A percentile compares a stretch with the other conserved stretches of the same genome.
phyloP scores from a whole-genome alignment of 2,888 invertebrate species.

The Flexamia atlantica region DNA sequence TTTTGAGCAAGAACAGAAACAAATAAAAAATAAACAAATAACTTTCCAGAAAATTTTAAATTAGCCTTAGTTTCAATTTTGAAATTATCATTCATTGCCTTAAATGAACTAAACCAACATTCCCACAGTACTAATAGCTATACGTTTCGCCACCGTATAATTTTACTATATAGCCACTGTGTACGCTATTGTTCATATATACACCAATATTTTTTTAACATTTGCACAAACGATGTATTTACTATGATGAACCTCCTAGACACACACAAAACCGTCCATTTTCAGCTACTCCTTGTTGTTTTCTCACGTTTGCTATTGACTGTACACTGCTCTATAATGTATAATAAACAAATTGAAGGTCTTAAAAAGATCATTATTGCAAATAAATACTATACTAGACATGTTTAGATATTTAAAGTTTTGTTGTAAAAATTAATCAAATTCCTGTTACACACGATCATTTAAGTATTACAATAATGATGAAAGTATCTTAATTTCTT shows the following conservation, averaged over 20 bases:
- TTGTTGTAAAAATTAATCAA: no score
- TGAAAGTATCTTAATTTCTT: no score
- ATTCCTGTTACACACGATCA: no score
- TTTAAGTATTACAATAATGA: no score
- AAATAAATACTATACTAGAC: neutral
- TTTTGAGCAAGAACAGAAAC: no score
- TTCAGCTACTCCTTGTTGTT: constrained; percentile 34
- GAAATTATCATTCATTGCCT: constrained; percentile 16
- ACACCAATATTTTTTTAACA: constrained; percentile 53
- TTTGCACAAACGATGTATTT: constrained; percentile 45
- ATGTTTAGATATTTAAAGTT: constrained; percentile 18
- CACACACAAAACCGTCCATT: constrained; percentile 56
- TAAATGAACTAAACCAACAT: constrained; percentile 8
- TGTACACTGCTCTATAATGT: constrained; percentile 18
- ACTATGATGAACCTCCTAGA: neutral
- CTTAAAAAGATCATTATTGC: neutral
- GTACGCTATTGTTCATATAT: constrained; percentile 55
- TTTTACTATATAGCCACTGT: constrained; percentile 37
- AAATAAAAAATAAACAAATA: no score
- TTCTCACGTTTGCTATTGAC: neutral
- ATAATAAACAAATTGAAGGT: neutral
- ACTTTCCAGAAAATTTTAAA: no score
- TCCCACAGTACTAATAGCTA: constrained; percentile 37
- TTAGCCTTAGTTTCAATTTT: neutral
- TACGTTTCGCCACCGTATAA: constrained; percentile 20